phyloP scores from a whole-genome alignment of 2,797 vertebrate species.

The Chromis chromis region DNA sequence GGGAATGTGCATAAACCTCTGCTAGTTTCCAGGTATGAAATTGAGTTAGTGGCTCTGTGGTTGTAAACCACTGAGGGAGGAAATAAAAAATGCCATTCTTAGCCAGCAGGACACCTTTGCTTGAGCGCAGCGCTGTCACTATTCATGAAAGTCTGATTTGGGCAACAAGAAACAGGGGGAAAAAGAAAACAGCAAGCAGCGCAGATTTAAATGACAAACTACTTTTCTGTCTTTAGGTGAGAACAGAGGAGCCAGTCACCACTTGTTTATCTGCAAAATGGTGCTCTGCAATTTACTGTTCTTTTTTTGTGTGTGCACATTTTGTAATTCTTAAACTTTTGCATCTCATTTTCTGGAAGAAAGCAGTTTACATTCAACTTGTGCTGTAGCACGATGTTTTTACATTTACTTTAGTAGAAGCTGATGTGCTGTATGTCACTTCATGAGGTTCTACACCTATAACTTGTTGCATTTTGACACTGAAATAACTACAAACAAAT shows the following conservation, averaged over 20 bases:
- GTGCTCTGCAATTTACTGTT: not conserved
- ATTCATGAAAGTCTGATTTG: slow-evolving; percentile 72
- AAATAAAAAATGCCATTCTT: slow-evolving; percentile 43
- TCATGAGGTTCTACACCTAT: not conserved
- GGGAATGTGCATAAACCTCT: slow-evolving; percentile 47
- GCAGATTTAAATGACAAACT: slow-evolving; percentile 54
- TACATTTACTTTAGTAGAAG: too few species aligned
- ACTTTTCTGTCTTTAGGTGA: slow-evolving; percentile 34
- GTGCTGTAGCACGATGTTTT: too few species aligned
- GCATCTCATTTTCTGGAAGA: slow-evolving; percentile 28
- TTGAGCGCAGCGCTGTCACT: slow-evolving; percentile 71
- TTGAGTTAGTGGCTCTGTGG: slow-evolving; percentile 61
- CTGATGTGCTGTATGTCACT: not conserved
- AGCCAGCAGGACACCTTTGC: slow-evolving; percentile 61
- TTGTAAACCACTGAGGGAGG: slow-evolving; percentile 50
- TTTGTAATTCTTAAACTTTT: slow-evolving; percentile 32
- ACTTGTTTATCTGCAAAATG: slow-evolving; percentile 32
- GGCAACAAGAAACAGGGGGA: slow-evolving; percentile 42
- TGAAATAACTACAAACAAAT: not conserved
- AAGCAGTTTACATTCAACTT: slow-evolving; percentile 26
- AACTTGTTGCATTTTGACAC: not conserved
- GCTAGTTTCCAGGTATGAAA: slow-evolving; percentile 65
- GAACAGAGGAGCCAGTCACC: not conserved
- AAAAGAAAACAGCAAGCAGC: slow-evolving; percentile 54
- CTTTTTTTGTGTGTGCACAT: not conserved